Conservation (phyloP, 2,888 invertebrate genomes). For the Parnassius apollo region DNA sequence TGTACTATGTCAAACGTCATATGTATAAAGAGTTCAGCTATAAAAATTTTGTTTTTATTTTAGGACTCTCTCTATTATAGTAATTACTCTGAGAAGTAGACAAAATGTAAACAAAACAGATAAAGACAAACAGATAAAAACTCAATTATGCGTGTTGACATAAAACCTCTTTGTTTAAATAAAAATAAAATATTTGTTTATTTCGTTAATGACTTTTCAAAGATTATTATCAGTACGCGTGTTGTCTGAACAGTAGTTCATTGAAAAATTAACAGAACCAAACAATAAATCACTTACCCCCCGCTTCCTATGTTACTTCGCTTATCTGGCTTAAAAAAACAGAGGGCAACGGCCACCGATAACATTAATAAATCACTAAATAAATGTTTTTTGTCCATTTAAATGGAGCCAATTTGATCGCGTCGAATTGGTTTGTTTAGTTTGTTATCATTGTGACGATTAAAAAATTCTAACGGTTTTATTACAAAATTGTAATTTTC, state of each 20-base stretch:
- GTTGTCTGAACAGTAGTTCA: constrained; percentile 43
- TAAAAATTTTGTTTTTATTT: no score
- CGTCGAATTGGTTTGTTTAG: constrained; percentile 9
- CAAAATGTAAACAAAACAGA: constrained; percentile 22
- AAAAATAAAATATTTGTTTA: constrained; percentile 33
- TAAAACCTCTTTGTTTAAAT: constrained; percentile 27
- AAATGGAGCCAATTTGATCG: constrained; percentile 18
- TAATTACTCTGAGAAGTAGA: no score
- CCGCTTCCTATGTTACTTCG: constrained; percentile 57
- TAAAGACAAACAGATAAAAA: constrained; percentile 7
- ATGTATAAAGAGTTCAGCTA: no score
- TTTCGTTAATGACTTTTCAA: constrained; percentile 32
- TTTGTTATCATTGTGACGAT: constrained; percentile 9
- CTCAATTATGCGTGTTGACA: constrained; percentile 25
- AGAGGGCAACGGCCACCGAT: constrained; percentile 53
- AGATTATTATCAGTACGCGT: constrained; percentile 31
- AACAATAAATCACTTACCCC: constrained; percentile 48
- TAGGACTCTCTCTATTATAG: no score
- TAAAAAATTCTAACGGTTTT: not conserved
- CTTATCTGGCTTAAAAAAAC: constrained; percentile 62
- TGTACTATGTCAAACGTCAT: no score
- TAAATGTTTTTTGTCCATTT: constrained; percentile 39
- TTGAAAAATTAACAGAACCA: constrained; percentile 48
- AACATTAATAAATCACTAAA: constrained; percentile 58
- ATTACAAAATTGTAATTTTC: no score